Percentiles rank a stretch among this genome's conserved stretches.
These are phyloP conservation scores for Cherax destructor DNA, from an alignment of 1,140 invertebrate genomes.

Conservation along the genomic window DNA sequence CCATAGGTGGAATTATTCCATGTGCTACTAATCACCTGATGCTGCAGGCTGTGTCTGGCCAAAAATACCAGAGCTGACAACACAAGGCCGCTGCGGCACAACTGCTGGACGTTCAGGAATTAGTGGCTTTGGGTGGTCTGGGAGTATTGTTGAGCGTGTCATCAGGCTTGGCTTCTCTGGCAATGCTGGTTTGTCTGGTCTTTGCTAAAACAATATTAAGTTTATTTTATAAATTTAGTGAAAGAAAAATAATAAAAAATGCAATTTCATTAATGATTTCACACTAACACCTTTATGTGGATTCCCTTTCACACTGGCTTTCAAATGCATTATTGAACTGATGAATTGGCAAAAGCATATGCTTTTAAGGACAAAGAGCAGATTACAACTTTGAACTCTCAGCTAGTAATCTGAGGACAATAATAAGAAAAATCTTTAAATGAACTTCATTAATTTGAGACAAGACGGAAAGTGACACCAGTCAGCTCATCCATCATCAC, in stretches of 20 bases:
- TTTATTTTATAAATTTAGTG: not conserved
- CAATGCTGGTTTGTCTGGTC: conserved; percentile 9
- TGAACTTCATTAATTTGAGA: too few relatives aligned
- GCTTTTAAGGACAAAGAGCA: too few relatives aligned
- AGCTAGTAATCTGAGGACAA: too few relatives aligned
- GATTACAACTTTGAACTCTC: too few relatives aligned
- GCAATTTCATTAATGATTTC: not conserved
- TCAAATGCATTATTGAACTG: too few relatives aligned
- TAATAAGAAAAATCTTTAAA: too few relatives aligned
- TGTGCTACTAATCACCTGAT: not conserved
- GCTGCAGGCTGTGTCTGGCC: not conserved
- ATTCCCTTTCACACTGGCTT: too few relatives aligned
- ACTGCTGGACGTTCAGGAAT: conserved; percentile 28
- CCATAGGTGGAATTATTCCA: not conserved
- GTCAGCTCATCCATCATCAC: too few relatives aligned
- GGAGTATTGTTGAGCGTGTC: conserved; percentile 13
- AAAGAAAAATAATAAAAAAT: not conserved
- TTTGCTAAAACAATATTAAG: not conserved
- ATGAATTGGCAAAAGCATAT: too few relatives aligned
- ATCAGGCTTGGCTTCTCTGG: conserved; percentile 22
- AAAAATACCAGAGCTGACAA: not conserved
- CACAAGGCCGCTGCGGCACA: not conserved
- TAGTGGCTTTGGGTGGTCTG: conserved; percentile 11
- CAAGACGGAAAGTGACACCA: too few relatives aligned
- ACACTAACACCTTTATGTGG: too few relatives aligned